Base-by-base conservation (phyloP, 2,888 invertebrate genomes). In the Lepidochitona cinerea region DNA sequence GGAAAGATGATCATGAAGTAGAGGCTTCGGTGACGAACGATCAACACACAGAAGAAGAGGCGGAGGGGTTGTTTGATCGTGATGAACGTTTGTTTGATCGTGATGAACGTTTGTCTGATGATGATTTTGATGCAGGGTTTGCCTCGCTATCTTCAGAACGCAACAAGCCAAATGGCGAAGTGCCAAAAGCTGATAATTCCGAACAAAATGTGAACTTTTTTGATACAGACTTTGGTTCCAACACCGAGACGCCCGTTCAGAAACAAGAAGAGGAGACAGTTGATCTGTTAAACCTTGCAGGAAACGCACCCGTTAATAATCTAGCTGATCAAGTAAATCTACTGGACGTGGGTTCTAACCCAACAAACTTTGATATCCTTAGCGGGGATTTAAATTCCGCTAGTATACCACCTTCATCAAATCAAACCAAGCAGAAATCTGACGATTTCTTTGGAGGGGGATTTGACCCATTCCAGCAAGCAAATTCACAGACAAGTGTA, bases 401-500 rank as follows among this genome's bases (percentile, higher is more conserved):
- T 14, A 66, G 7, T 12, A 59, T 59, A 7, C 23, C 66, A 37
- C n/a, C 37, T n/a, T 23, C 64, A 26, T 26, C 29, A 32, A 14
- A 64, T 3, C 29, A 26, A 9, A n/a, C n/a, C n/a, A 66, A 36
- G 6, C 14, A 12, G 2, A 59, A 59, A 4, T 14, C 23, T 7
- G 32, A 26, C 3, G 52, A 67, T 29, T 29, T 49, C 29, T 54
- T 75, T 35, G 77, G 76, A 52, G 78, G 82, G 49, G 77, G 81
- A 7, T 89, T 88, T 81, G 88, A 88, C 79, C 88, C 88, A 66
- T 89, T 89, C 79, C 83, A 83, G 77, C 79, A 83, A 68, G 79
- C 79, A 54, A 54, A 72, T 52, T 54, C 67, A 68, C 66, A 70
- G 37, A 52, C 75, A 18, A 70, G 64, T 70, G 32, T 76, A 68